Evolutionary conservation across 1,140 invertebrate species (phyloP).

Genomic region (Linepithema humile): DNA sequence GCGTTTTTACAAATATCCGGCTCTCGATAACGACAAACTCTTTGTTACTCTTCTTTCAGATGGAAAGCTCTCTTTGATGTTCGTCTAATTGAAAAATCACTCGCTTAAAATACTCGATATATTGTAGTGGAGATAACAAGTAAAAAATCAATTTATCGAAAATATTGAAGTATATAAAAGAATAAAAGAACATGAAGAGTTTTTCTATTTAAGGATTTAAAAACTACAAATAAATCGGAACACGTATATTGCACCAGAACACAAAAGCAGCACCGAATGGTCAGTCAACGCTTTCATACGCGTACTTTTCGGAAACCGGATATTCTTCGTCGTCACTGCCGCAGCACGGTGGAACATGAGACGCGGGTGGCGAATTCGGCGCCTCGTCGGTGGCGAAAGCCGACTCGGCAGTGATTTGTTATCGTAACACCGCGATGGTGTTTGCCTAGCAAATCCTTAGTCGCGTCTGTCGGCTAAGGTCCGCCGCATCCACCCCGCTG

Average conservation of each 20-base stretch:
- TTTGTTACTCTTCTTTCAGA: constrained; percentile 11
- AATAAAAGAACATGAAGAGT: neutral
- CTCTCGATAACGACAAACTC: constrained; percentile 34
- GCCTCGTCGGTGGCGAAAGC: constrained; percentile 1
- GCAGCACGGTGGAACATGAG: constrained; percentile 39
- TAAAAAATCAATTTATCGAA: neutral
- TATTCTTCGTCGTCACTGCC: constrained; percentile 38
- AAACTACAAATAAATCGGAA: neutral
- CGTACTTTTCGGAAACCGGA: constrained; percentile 33
- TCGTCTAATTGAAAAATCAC: neutral
- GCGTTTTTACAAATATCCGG: constrained; percentile 54
- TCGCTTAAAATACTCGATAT: neutral
- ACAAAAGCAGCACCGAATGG: neutral
- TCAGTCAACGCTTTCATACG: neutral
- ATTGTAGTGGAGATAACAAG: neutral
- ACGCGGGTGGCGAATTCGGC: constrained; percentile 30
- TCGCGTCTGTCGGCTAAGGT: constrained; percentile 52
- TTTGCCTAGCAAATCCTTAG: constrained; percentile 76
- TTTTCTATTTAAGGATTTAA: neutral
- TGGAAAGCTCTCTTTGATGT: neutral
- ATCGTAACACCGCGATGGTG: constrained; percentile 72
- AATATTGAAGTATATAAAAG: neutral
- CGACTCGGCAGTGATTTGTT: constrained; percentile 68
- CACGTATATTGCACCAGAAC: neutral
- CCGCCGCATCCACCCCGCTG: constrained; percentile 25